Percentiles rank a stretch among this genome's conserved stretches.
These are phyloP conservation scores for Cassiopea xamachana DNA, from an alignment of 30 jellyfish, hydroid and myxozoan genomes.

Conservation along the genomic window DNA sequence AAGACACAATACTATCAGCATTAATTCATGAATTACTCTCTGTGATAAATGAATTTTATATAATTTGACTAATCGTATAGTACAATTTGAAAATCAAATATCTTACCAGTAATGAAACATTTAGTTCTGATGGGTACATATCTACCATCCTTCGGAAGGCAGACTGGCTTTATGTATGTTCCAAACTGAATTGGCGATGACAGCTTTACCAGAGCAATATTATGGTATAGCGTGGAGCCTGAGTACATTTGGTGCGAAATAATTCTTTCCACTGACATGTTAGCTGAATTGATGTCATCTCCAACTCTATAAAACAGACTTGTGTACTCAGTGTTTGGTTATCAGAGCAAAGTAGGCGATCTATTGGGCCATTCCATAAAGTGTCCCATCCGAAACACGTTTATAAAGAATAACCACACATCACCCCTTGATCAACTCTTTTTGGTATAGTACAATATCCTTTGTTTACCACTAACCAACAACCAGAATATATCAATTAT, in stretches of 20 bases:
- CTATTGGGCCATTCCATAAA: too few species aligned
- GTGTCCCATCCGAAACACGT: too few species aligned
- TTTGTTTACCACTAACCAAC: too few species aligned
- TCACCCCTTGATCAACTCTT: too few species aligned
- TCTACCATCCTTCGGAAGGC: conserved; percentile 76
- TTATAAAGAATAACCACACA: too few species aligned
- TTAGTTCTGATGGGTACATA: conserved; percentile 82
- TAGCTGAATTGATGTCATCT: conserved; percentile 55
- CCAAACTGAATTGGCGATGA: conserved; percentile 65
- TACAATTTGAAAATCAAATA: too few species aligned
- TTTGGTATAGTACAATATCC: too few species aligned
- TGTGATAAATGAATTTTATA: not conserved
- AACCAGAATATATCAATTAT: too few species aligned
- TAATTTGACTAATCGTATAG: too few species aligned
- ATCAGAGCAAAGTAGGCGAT: too few species aligned
- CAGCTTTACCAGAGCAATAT: conserved; percentile 86
- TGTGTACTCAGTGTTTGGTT: too few species aligned
- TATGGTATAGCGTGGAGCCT: conserved; percentile 65
- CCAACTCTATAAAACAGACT: conserved; percentile 47
- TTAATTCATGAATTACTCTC: not conserved
- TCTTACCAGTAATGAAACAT: conserved; percentile 84
- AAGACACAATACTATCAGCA: not conserved
- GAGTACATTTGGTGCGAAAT: conserved; percentile 66
- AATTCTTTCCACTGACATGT: conserved; percentile 59
- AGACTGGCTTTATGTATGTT: conserved; percentile 78